Evolutionary conservation across 2,888 invertebrate species (phyloP), one percentile per base, ranked within the genome.

Genomic region (Diarsia brunnea): DNA sequence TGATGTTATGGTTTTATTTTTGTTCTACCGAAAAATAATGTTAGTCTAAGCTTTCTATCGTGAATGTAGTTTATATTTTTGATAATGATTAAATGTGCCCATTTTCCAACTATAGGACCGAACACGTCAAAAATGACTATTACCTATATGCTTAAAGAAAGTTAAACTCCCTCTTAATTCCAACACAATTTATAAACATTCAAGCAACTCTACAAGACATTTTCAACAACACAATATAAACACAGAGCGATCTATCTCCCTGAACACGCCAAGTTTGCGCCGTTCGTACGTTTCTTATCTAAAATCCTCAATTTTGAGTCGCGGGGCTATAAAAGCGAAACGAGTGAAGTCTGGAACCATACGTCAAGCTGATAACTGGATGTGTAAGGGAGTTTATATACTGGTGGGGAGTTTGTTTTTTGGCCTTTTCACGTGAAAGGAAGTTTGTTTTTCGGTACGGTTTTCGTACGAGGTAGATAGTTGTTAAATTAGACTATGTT

Each of bases 291-390:
- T 78, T 31, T 58, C 71, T 81, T 78, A 81, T 78, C 82, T 71
- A 0, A 51, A 78, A 66, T 73, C 68, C 78, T 66, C 81, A 74
- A 68, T 79, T 71, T 74, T 81, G 55, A 61, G 55, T 43, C 68
- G 73, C 43, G 53, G 1, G 38, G 53, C 78, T n/a, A 71, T 81
- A 69, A 82, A 81, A 63, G 47, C 45, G 69, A 10, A 61, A 27
- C 67, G 45, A 60, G 24, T 45, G 3, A 27, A 63, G 68, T 80
- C 73, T 81, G 49, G 58, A 14, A 24, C 61, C 70, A 71, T 81
- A 82, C 24, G 53, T 82, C 79, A 78, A 49, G 51, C 47, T 61
- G 71, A 69, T 65, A 79, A 43, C 51, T 71, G 19, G 69, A 61
- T 69, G 72, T 27, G 38, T 65, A 16, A 55, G 60, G 60, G 49